Percentiles rank a stretch among this genome's conserved stretches.
These are phyloP conservation scores for Tetrapedia diversipes DNA, from an alignment of 2,888 invertebrate genomes.

Conservation along the genomic window DNA sequence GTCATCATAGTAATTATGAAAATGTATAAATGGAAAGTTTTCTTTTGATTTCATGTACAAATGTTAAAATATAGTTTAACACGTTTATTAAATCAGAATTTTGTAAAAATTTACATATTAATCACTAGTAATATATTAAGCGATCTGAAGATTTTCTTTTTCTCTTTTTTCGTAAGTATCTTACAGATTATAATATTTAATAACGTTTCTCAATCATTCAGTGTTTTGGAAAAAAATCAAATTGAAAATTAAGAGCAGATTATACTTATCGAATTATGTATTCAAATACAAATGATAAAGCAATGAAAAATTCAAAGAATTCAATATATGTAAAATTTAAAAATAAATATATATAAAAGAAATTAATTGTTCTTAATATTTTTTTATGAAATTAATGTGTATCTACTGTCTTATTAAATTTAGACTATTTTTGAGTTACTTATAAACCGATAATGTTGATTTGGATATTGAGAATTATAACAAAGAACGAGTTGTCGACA, in stretches of 20 bases:
- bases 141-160: not conserved
- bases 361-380: not conserved
- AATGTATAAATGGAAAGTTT: no score
- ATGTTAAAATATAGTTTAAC: no score
- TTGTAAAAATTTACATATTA: no score
- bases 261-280: not conserved
- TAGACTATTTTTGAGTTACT: not conserved
- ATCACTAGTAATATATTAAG: not conserved
- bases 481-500: not conserved
- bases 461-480: not conserved
- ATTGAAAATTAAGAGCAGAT: not conserved
- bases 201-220: not conserved
- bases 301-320: not conserved
- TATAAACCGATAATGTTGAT: not conserved
- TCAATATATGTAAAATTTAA: not conserved
- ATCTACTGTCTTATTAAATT: no score
- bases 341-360: not conserved
- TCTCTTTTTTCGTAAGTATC: no score
- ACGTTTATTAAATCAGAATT: no score
- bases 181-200: not conserved
- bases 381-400: not conserved
- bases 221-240: not conserved
- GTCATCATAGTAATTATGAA: no score
- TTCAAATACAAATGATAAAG: not conserved
- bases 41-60: no score